Base-by-base conservation (phyloP, 1,140 invertebrate genomes). In the Mya arenaria region DNA sequence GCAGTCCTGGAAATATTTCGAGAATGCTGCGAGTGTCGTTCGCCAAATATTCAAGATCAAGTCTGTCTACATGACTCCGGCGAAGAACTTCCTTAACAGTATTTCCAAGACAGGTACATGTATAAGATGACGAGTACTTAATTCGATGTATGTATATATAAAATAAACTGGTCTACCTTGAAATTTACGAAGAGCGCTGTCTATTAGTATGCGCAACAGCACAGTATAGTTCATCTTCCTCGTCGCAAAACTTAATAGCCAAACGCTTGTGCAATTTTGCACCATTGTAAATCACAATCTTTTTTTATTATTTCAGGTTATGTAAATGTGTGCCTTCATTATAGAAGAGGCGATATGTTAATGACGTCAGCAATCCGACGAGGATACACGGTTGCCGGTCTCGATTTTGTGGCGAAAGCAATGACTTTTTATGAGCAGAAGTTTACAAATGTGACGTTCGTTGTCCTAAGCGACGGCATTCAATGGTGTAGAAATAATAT, bases 381-480 rank as follows among this genome's bases (percentile, higher is more conserved):
- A 39, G 75, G 75, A 0, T 78, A 69, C 28, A 56, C 10, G 4
- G 37, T 78, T 5, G 81, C 85, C 0, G 58, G 58, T 4, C 23
- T 37, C 48, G n/a, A 32, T 0, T 88, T 82, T 34, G 68, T 88
- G 28, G 0, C 58, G 0, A 80, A 73, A 17, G 84, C 87, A 30
- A 75, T 82, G 34, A 37, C 56, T 39, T 75, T 63, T 30, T 84
- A 86, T 25, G 41, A 63, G 28, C 28, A 25, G 10, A 77, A 56
- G 25, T 83, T 75, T 30, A 60, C 62, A 3, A 66, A 68, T 1
- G 74, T 86, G 0, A 17, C 37, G 4, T 88, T 89, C 71, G 37
- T 90, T 6, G 84, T 89, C 1, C 56, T 82, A 32, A 85, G 85
- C 17, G 85, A 89, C 48, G 87, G 87, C 48, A 58, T 82, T 4